Base-by-base conservation (phyloP, 1,140 invertebrate species). In the Cataglyphis hispanica region DNA sequence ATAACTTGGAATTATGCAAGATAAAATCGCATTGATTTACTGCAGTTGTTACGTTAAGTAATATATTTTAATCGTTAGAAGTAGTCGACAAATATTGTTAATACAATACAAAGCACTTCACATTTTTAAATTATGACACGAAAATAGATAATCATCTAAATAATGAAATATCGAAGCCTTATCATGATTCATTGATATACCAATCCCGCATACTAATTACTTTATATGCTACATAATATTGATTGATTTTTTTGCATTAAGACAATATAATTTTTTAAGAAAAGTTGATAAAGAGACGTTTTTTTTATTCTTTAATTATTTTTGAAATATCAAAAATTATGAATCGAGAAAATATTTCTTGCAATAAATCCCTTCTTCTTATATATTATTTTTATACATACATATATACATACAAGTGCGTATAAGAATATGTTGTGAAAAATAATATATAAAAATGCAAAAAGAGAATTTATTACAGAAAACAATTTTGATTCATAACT, bases 21-120 rank as follows among this genome's bases (percentile, higher is more conserved):
- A 64, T 64, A 64, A 64, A 78, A 37, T 66, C 46, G 19, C 16
- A n/a, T 40, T 22, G 37, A 46, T 50, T 66, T 46, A 46, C 0
- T 40, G 53, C n/a, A 75, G 16, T 25, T 10, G 2, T 56, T 34
- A 19, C 34, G 5, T 70, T 50, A n/a, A 34, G 34, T 27, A 19
- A 56, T n/a, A 16, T 19, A 13, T 72, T 56, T 56, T 5, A 34
- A n/a, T 53, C 16, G 53, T 25, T 50, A 69, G 10, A 6, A 16
- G 43, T 13, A 46, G n/a, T 46, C 11, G 2, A 70, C 16, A 31
- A 34, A 53, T 70, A 50, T n/a, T 34, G 27, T n/a, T 19, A n/a
- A 56, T 16, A 46, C 13, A 16, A 16, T 19, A 25, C 16, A 34
- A 70, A 70, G n/a, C 25, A 69, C 2, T 22, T 22, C 13, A n/a